Base-by-base conservation (phyloP, 1,140 invertebrate species). In the Mycetomoellerius zeteki region DNA sequence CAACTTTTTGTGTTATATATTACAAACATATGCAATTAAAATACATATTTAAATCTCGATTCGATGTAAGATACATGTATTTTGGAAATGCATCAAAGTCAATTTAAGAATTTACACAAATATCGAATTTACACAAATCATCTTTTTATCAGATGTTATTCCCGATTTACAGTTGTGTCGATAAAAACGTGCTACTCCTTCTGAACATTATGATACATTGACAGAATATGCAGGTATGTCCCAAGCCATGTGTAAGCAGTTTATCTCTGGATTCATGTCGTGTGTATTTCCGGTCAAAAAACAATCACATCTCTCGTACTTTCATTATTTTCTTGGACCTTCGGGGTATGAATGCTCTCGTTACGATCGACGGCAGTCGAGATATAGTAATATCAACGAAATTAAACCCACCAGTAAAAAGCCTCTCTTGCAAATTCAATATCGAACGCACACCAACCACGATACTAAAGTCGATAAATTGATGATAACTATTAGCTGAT, bases 401-500 rank as follows among this genome's bases (percentile, higher is more conserved):
- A 84, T 84, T 84, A 73, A 84, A 84, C 47, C 14, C 67, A 47
- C 7, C 24, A 24, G 21, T 47, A 54, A 75, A 84, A 84, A 75
- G 37, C 80, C 12, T 58, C 80, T 73, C 37, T 73, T 60, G 54
- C 80, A 60, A 75, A 84, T 62, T 75, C 54, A 75, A 84, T 75
- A 73, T 50, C 16, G 54, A 73, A 47, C 54, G 24, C 37, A 21
- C 27, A 21, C 37, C 14, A 33, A 60, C 54, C 69, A 8, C 80
- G 37, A 62, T 37, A 43, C 72, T 84, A 60, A 84, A 84, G 37
- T 50, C 69, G 69, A 75, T 84, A 84, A 75, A 84, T 84, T 84
- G 80, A 84, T 60, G 69, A 84, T 84, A 84, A 84, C 80, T 84
- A 84, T 56, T 73, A 84, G 27, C 24, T 84, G 67, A 82, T 84